phyloP scores from a whole-genome alignment of 2,888 invertebrate species.

The Hypselothyrea guttata region DNA sequence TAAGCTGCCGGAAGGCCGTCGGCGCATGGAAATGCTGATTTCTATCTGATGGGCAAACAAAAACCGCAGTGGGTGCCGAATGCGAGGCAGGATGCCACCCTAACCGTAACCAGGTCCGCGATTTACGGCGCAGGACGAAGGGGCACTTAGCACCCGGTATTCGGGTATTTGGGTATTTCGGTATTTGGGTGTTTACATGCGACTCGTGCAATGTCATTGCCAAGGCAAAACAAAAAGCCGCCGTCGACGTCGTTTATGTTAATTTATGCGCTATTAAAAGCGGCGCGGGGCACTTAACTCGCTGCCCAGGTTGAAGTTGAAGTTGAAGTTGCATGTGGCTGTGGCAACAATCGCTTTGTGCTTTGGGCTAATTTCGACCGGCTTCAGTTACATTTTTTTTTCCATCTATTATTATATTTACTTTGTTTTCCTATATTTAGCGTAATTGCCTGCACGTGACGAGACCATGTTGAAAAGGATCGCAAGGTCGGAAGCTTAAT shows the following conservation, averaged over 20 bases:
- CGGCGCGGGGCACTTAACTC: slow-evolving; percentile 71
- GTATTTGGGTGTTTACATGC: slow-evolving; percentile 50
- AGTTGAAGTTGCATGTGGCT: slow-evolving; percentile 17
- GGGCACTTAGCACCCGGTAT: slow-evolving; percentile 49
- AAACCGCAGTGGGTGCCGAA: slow-evolving; percentile 71
- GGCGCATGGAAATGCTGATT: slow-evolving; percentile 55
- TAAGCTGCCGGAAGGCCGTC: slow-evolving; percentile 35
- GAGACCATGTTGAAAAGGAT: slow-evolving; percentile 37
- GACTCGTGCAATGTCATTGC: slow-evolving; percentile 72
- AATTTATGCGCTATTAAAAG: slow-evolving; percentile 76
- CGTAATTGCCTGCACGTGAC: slow-evolving; percentile 71
- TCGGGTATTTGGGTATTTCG: slow-evolving; percentile 35
- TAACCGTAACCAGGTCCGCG: slow-evolving; percentile 26
- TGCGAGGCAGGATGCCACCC: background rate
- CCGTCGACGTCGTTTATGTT: slow-evolving; percentile 58
- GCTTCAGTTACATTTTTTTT: slow-evolving; percentile 33
- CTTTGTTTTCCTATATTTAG: slow-evolving; percentile 1
- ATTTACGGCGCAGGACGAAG: too few species aligned
- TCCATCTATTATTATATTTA: slow-evolving; percentile 3
- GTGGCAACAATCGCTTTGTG: background rate
- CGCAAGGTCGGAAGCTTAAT: background rate
- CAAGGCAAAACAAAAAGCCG: slow-evolving; percentile 61
- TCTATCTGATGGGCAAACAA: slow-evolving; percentile 74
- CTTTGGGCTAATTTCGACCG: slow-evolving; percentile 44
- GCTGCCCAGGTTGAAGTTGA: slow-evolving; percentile 13